Base-by-base conservation (phyloP, 1,140 invertebrate species). In the Anoplophora glabripennis region DNA sequence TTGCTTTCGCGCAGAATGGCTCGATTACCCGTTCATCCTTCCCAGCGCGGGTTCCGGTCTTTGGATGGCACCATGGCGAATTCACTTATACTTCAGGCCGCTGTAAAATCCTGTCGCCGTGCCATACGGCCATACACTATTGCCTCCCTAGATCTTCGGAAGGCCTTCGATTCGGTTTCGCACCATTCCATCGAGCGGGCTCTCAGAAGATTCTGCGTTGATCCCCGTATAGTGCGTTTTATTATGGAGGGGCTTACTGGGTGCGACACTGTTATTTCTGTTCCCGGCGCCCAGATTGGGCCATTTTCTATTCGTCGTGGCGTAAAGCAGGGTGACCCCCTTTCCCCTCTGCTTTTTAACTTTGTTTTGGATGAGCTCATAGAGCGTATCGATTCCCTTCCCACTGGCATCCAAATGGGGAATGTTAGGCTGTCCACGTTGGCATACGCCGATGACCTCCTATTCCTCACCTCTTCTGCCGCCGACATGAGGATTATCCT, bases 291-390 rank as follows among this genome's bases (percentile, higher is more conserved):
- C 40, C 21, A 21, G 7, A 59, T 5, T 2, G 21, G 21, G 3
- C 21, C 65, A 61, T 65, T 70, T 5, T 51, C 35, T 11, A 61
- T 73, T 9, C 68, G 62, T 0, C 57, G 66, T 28, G 79, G 78
- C 0, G 79, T 80, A 1, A 72, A 76, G 37, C 80, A 81, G 54
- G 79, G 80, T 0, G 78, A 81, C 45, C 75, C 78, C 0, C 63
- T 81, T 4, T 77, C 74, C 0, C 75, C 77, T 1, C 28, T 77
- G 1, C 61, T 81, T 1, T 81, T 80, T 54, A 80, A 80, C 57
- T 45, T 76, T 21, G 74, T 74, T 0, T 70, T 81, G 48, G 75
- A 81, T 42, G 55, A 70, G 3, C 54, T 76, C 0, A 59, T 79
- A 1, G 5, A 14, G n/a, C 17, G 17, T 7, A 17, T 62, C 21